These are phyloP conservation scores for Bhutanitis thaidina DNA, from an alignment of 2,888 invertebrate genomes.

Conservation along the genomic window DNA sequence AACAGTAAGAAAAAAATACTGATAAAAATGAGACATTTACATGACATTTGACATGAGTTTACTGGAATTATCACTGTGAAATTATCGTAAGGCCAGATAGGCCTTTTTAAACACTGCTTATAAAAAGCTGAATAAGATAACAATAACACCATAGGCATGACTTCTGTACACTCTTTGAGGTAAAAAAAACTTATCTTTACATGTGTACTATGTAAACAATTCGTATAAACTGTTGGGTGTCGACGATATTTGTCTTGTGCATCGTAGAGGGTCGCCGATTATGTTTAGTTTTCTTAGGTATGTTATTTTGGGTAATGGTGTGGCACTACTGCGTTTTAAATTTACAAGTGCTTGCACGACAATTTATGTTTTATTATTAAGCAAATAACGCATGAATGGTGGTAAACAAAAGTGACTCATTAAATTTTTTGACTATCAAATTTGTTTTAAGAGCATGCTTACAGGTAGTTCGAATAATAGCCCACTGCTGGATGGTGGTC, in stretches of 20 bases:
- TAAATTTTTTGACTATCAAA: too few species aligned
- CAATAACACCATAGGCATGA: slow-evolving; percentile 12
- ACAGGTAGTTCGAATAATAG: too few species aligned
- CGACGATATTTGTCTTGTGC: slow-evolving; percentile 16
- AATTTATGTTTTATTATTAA: slow-evolving; percentile 1
- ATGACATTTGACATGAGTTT: slow-evolving; percentile 13
- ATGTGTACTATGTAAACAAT: slow-evolving; percentile 18
- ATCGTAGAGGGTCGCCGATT: slow-evolving; percentile 10
- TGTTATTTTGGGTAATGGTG: slow-evolving; percentile 20
- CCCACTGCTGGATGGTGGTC: too few species aligned
- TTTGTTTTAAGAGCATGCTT: too few species aligned
- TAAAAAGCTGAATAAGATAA: slow-evolving; percentile 15
- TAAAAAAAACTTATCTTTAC: slow-evolving; percentile 18
- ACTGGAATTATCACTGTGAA: slow-evolving; percentile 12
- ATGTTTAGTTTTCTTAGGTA: slow-evolving; percentile 6
- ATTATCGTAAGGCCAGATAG: slow-evolving; percentile 11
- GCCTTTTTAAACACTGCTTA: slow-evolving; percentile 11
- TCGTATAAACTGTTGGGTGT: slow-evolving; percentile 8
- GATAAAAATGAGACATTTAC: neutral
- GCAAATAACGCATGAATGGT: neutral
- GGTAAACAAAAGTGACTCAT: neutral
- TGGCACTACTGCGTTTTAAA: slow-evolving; percentile 7
- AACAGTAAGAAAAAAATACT: too few species aligned
- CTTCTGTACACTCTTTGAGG: slow-evolving; percentile 17
- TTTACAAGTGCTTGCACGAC: slow-evolving; percentile 10